Percentiles rank a stretch among this genome's conserved stretches.
Conservation (phyloP, 2,888 invertebrate genomes). For the Lumbricus terrestris region DNA sequence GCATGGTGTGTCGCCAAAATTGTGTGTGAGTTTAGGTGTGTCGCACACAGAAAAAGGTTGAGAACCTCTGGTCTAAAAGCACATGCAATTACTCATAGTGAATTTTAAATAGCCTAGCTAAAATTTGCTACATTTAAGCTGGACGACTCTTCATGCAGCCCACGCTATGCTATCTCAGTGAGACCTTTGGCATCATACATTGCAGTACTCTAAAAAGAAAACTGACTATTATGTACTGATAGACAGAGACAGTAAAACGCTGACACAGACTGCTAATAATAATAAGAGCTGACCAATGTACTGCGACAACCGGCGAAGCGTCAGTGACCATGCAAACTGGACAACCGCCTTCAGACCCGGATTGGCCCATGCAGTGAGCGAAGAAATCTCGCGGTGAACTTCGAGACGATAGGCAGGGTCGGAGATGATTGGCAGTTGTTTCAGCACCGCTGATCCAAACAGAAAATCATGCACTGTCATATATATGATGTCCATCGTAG, state of each 20-base stretch:
- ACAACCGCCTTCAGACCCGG: conserved; percentile 64
- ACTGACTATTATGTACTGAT: no score
- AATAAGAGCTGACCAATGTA: conserved; percentile 5
- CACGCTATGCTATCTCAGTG: no score
- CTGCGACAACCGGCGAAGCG: conserved; percentile 61
- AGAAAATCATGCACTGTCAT: conserved; percentile 19
- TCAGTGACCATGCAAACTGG: conserved; percentile 72
- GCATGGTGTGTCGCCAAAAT: no score
- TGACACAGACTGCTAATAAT: not conserved
- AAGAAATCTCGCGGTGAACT: conserved; percentile 62
- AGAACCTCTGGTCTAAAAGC: no score
- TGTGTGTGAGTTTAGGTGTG: no score
- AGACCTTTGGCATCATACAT: no score
- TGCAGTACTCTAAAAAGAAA: no score
- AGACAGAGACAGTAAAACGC: no score
- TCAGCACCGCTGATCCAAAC: conserved; percentile 43
- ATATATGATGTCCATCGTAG: no score
- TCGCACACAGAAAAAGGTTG: no score
- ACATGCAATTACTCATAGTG: not conserved
- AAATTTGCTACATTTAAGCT: not conserved
- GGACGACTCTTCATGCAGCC: no score
- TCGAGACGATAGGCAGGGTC: conserved; percentile 50
- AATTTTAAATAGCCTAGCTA: not conserved
- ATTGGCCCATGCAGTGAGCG: conserved; percentile 58
- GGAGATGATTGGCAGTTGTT: conserved; percentile 55